Conservation (phyloP, 2,113 vertebrate species). For the Engystomops pustulosus region DNA sequence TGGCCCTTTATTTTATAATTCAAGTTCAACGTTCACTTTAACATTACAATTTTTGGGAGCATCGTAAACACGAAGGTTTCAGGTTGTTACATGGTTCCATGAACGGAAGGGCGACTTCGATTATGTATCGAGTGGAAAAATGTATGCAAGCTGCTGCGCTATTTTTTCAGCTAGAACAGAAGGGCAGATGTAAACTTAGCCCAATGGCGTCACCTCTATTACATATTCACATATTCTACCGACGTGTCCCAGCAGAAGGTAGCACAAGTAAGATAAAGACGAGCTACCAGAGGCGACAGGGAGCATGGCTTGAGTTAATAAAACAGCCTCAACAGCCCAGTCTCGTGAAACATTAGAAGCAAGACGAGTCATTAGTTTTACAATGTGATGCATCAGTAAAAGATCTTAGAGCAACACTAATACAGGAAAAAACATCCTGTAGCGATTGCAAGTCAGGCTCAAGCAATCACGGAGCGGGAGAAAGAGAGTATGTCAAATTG, state of each 20-base stretch:
- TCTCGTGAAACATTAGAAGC: slow-evolving; percentile 29
- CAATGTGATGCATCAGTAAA: slow-evolving; percentile 48
- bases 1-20: too few relatives aligned
- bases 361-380: slow-evolving; percentile 52
- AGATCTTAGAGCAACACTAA: slow-evolving; percentile 27
- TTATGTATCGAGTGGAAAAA: too few relatives aligned
- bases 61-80: too few relatives aligned
- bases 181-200: too few relatives aligned
- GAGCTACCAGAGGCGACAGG: neutral
- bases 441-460: slow-evolving; percentile 31
- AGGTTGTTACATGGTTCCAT: too few relatives aligned
- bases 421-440: slow-evolving; percentile 42
- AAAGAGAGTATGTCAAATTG: slow-evolving; percentile 41
- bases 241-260: neutral
- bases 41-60: too few relatives aligned
- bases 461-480: slow-evolving; percentile 6
- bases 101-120: too few relatives aligned
- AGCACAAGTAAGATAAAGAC: neutral
- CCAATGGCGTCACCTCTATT: neutral
- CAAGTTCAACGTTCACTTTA: too few relatives aligned
- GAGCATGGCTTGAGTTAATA: slow-evolving; percentile 41
- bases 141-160: too few relatives aligned
- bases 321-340: slow-evolving; percentile 15
- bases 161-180: too few relatives aligned
- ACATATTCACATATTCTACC: neutral